Evolutionary conservation across 1,140 invertebrate species (phyloP).

Genomic region (Lepidurus packardi): DNA sequence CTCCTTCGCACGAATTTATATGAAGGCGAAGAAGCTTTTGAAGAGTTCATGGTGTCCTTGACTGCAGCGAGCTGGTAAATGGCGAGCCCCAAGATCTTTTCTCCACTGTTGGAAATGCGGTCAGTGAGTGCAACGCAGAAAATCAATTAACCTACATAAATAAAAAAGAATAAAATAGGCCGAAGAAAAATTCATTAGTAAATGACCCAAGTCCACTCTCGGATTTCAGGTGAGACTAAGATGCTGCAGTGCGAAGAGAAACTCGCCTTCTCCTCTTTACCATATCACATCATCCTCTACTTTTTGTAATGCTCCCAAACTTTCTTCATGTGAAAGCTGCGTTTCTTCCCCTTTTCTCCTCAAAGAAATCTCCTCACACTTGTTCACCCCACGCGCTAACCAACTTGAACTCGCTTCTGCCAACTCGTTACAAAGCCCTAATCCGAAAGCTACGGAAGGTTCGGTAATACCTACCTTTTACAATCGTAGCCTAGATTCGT

Average conservation of each 20-base stretch:
- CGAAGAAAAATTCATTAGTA: neutral
- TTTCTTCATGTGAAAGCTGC: constrained; percentile 16
- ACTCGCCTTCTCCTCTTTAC: neutral
- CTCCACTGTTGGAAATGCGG: neutral
- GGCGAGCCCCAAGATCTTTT: neutral
- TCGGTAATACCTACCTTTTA: neutral
- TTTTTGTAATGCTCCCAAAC: neutral
- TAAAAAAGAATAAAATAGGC: neutral
- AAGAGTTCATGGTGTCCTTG: neutral
- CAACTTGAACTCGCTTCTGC: neutral
- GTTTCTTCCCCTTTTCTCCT: neutral
- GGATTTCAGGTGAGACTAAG: neutral
- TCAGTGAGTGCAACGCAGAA: neutral
- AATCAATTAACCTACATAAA: constrained; percentile 22
- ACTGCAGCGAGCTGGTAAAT: neutral
- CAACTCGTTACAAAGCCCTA: neutral
- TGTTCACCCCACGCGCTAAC: neutral
- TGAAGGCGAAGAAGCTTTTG: neutral
- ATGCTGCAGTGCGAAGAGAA: constrained; percentile 6
- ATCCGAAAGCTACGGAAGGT: neutral
- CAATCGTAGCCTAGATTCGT: constrained; percentile 4
- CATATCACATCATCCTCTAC: neutral
- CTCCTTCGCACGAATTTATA: neutral
- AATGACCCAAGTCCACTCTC: constrained; percentile 6
- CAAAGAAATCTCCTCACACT: neutral